phyloP scores from a whole-genome alignment of 2,888 invertebrate species.

The Synanthedon formicaeformis region DNA sequence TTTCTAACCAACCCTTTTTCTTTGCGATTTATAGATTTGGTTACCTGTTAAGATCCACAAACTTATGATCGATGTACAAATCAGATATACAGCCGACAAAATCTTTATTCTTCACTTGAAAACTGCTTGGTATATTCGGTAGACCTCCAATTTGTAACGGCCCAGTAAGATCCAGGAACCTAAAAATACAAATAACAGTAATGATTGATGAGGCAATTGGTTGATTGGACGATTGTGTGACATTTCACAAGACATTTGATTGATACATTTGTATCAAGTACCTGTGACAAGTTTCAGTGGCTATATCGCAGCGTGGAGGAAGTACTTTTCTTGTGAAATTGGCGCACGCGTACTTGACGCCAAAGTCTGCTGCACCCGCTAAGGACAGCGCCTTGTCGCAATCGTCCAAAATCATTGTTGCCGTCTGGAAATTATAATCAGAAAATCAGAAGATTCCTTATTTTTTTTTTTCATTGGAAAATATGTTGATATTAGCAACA shows the following conservation, averaged over 20 bases:
- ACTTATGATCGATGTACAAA: conserved; percentile 85
- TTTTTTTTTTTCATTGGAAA: no score
- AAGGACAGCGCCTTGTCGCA: conserved; percentile 89
- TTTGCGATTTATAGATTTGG: no score
- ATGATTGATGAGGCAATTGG: no score
- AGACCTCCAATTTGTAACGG: conserved; percentile 93
- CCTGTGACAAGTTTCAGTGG: conserved; percentile 84
- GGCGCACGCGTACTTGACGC: conserved; percentile 85
- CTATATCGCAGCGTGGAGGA: conserved; percentile 78
- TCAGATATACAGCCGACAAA: conserved; percentile 94
- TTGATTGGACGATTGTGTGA: background rate
- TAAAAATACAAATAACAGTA: conserved; percentile 53
- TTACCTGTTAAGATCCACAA: conserved; percentile 85
- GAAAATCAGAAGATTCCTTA: background rate
- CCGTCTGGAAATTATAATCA: conserved; percentile 69
- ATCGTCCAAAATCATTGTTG: conserved; percentile 84
- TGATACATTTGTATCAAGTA: conserved; percentile 14
- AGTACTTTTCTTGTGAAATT: conserved; percentile 79
- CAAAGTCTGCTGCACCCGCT: conserved; percentile 77
- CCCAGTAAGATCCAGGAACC: conserved; percentile 93
- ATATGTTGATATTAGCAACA: no score
- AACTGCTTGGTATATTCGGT: conserved; percentile 82
- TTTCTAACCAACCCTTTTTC: no score
- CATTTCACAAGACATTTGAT: no score
- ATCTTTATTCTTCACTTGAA: conserved; percentile 83